phyloP scores from a whole-genome alignment of 2,113 vertebrate genomes.

The Chionomys nivalis region DNA sequence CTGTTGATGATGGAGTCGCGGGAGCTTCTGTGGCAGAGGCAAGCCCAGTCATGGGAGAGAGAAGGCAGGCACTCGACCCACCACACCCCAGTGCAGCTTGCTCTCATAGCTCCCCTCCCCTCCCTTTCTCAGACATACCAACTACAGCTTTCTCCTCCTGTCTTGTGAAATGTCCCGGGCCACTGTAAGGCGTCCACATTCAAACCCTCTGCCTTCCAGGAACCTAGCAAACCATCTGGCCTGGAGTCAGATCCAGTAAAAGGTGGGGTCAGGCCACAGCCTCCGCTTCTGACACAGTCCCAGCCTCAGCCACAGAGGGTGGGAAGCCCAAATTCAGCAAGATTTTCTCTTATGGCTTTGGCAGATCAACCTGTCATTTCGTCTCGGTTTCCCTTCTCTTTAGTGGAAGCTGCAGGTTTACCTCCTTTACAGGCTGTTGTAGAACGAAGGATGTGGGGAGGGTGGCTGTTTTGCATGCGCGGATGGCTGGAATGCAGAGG shows the following conservation, averaged over 20 bases:
- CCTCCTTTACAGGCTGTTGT: neutral
- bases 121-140: neutral
- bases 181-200: neutral
- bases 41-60: neutral
- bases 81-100: neutral
- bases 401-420: neutral
- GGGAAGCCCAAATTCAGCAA: neutral
- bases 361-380: neutral
- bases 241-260: slow-evolving; percentile 37
- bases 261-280: neutral
- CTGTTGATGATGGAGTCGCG: neutral
- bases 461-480: neutral
- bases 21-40: fast-evolving
- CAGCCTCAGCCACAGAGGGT: neutral
- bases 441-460: neutral
- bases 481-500: neutral
- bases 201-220: slow-evolving; percentile 61
- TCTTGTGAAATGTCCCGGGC: neutral
- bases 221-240: slow-evolving; percentile 24
- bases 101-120: neutral
- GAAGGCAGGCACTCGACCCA: neutral
- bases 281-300: neutral
- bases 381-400: neutral
- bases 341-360: neutral
- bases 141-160: neutral